These are phyloP conservation scores for Xestobium rufovillosum DNA, from an alignment of 2,888 invertebrate species.

Conservation along the genomic window DNA sequence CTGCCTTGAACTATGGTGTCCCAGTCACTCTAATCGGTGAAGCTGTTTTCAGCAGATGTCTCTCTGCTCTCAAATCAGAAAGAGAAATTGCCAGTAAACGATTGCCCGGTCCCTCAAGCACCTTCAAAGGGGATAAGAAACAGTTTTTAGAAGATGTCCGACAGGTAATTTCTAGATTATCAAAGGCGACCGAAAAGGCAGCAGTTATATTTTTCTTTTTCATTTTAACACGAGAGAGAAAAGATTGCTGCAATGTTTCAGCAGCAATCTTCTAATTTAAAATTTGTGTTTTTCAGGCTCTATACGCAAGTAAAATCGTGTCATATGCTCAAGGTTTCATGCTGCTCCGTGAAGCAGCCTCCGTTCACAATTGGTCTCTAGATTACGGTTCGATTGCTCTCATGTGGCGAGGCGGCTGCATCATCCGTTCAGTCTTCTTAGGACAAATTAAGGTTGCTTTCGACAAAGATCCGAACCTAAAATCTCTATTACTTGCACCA, in stretches of 20 bases:
- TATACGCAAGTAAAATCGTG: slow-evolving; percentile 96
- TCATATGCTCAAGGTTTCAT: slow-evolving; percentile 99
- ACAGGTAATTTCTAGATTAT: slow-evolving; percentile 39
- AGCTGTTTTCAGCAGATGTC: slow-evolving; percentile 93
- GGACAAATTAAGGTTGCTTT: slow-evolving; percentile 92
- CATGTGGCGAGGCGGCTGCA: slow-evolving; percentile 99
- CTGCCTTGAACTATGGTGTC: slow-evolving; percentile 90
- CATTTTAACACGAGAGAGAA: no score
- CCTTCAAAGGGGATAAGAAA: slow-evolving; percentile 64
- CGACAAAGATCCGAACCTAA: slow-evolving; percentile 76
- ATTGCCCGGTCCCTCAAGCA: slow-evolving; percentile 58
- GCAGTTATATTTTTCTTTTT: slow-evolving; percentile 2
- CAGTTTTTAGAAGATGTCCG: slow-evolving; percentile 77
- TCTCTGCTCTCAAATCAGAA: slow-evolving; percentile 87
- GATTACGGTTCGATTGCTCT: slow-evolving; percentile 97
- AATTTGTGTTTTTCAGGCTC: slow-evolving; percentile 52
- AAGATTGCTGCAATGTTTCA: no score
- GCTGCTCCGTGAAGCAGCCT: slow-evolving; percentile 88
- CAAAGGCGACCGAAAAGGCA: background rate
- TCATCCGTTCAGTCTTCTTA: slow-evolving; percentile 85
- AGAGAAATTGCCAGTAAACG: slow-evolving; percentile 73
- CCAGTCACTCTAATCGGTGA: slow-evolving; percentile 98
- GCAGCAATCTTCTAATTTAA: background rate
- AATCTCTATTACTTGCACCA: slow-evolving; percentile 83
- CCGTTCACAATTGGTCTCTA: slow-evolving; percentile 84